Evolutionary conservation across 1,140 invertebrate genomes (phyloP), one percentile per base, ranked within the genome.

Genomic region (Linepithema humile): DNA sequence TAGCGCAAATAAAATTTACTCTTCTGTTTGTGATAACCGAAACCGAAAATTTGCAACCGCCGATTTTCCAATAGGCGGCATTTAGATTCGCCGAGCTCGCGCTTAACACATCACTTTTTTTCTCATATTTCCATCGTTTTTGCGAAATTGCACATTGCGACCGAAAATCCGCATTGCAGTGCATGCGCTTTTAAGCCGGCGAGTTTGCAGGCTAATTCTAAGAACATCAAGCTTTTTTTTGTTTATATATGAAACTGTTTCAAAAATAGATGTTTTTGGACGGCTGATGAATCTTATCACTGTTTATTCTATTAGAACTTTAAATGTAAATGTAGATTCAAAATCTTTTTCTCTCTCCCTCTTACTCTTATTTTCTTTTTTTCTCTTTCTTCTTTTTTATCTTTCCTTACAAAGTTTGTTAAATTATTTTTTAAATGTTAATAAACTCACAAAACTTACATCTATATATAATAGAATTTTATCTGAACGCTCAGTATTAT

Each of bases 101-200:
- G 38, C 17, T 40, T 45, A 64, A 9, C 12, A n/a, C 59, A 3
- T 7, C 40, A 50, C 15, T 48, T 64, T 45, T 77, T 77, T 65
- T 29, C 32, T 12, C 12, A 38, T 4, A 9, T 62, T 35, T 9
- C 20, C 6, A 60, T 77, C 73, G 29, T 50, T 77, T 77, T 50
- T 12, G 32, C 12, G 26, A 64, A 64, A 77, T 45, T 48, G 57
- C 40, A 35, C n/a, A 20, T 20, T 32, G 32, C 60, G 12, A n/a
- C 55, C 50, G 55, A 77, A 77, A 65, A 64, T 77, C 73, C 73
- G 73, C 73, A 77, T 77, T 77, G 73, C 73, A 35, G 73, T 38
- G 40, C 12, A 20, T n/a, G 26, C 5, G 5, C 10, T 72, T 40
- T 4, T 59, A 59, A 74, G 32, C 2, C 15, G 10, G 0, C n/a